These are phyloP conservation scores for Agelastica alni DNA, from an alignment of 2,888 invertebrate species.

Conservation along the genomic window DNA sequence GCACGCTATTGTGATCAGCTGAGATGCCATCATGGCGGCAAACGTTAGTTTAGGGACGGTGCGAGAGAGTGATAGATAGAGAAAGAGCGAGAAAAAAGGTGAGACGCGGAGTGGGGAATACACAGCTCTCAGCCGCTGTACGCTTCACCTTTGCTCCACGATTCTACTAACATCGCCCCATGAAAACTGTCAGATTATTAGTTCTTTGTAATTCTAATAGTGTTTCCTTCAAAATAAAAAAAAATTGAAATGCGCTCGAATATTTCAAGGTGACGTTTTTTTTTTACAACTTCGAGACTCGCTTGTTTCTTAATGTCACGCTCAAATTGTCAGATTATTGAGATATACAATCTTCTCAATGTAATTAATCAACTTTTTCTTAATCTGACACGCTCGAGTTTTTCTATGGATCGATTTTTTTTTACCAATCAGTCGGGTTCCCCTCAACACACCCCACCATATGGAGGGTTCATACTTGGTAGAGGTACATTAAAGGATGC, in stretches of 20 bases:
- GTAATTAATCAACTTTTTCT: neutral
- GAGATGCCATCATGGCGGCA: constrained; percentile 1
- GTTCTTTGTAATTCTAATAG: neutral
- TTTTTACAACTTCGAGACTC: too few relatives aligned
- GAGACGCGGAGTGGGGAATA: neutral
- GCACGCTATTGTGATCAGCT: neutral
- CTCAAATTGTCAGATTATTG: constrained; percentile 10
- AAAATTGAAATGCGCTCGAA: too few relatives aligned
- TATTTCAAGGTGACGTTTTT: too few relatives aligned
- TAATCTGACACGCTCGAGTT: constrained; percentile 1
- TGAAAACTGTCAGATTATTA: neutral
- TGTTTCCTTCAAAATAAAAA: too few relatives aligned
- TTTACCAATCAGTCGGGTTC: neutral
- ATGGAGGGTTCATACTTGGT: constrained; percentile 4
- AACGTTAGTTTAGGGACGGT: neutral
- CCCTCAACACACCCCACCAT: too few relatives aligned
- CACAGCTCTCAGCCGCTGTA: neutral
- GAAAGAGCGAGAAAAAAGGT: neutral
- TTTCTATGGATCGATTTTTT: neutral
- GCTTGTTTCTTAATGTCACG: neutral
- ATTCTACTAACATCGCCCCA: neutral
- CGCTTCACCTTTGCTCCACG: too few relatives aligned
- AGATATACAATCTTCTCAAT: constrained; percentile 4
- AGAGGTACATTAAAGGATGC: constrained; percentile 2
- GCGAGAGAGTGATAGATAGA: neutral